Evolutionary conservation across 2,797 vertebrate species (phyloP).

Genomic region (Scomberomorus guttatus): DNA sequence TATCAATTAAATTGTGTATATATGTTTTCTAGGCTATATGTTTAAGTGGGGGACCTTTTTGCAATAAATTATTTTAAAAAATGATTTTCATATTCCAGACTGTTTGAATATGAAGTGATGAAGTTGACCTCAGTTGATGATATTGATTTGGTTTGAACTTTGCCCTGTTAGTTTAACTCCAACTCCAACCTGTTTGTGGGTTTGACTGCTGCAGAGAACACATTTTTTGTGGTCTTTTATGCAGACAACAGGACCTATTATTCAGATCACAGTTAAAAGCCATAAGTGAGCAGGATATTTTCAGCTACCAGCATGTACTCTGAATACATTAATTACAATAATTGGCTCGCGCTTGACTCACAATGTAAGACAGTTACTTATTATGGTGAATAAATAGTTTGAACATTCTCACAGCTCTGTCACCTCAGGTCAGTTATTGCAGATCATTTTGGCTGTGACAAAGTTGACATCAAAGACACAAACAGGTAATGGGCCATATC

Average conservation of each 20-base stretch:
- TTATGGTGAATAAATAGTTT: not conserved
- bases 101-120: too few species aligned
- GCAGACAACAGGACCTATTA: not conserved
- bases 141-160: too few species aligned
- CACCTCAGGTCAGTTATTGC: not conserved
- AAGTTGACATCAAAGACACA: too few species aligned
- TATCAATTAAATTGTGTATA: too few species aligned
- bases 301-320: conserved; percentile 4
- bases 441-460: not conserved
- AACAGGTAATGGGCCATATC: too few species aligned
- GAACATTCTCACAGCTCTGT: not conserved
- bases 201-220: not conserved
- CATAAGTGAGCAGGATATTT: conserved; percentile 1
- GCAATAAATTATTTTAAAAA: too few species aligned
- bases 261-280: not conserved
- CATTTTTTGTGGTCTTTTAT: not conserved
- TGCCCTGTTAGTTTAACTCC: too few species aligned
- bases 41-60: too few species aligned
- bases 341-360: conserved; percentile 3
- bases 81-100: too few species aligned
- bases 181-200: not conserved
- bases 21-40: too few species aligned
- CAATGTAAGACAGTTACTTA: not conserved
- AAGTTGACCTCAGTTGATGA: too few species aligned
- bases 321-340: conserved; percentile 24